Evolutionary conservation across 2,888 invertebrate species (phyloP).

Genomic region (Caenorhabditis uteleia): DNA sequence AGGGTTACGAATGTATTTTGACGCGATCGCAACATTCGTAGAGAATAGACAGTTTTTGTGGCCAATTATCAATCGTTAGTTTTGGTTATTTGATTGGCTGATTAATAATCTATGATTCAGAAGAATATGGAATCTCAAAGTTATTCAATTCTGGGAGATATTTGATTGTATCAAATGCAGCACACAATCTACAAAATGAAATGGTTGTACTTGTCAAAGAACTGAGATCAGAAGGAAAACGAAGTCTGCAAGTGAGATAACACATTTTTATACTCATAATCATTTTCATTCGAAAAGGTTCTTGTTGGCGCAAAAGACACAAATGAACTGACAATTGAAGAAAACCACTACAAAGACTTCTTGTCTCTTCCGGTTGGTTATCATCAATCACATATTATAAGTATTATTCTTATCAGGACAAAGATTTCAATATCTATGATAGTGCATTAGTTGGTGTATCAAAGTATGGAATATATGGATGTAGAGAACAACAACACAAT

Average conservation of each 20-base stretch:
- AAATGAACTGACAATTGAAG: too few relatives aligned
- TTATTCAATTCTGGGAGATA: slow-evolving; percentile 56
- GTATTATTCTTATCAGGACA: neutral
- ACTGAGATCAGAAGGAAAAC: slow-evolving; percentile 3
- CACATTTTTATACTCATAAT: neutral
- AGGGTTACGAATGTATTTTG: slow-evolving; percentile 31
- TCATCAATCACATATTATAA: neutral
- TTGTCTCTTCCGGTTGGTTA: too few relatives aligned
- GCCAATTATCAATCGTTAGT: slow-evolving; percentile 22
- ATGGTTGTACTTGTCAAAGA: slow-evolving; percentile 41
- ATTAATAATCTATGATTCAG: too few relatives aligned
- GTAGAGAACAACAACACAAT: too few relatives aligned
- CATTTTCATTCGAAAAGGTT: neutral
- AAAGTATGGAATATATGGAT: slow-evolving; percentile 8
- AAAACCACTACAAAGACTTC: too few relatives aligned
- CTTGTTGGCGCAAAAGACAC: neutral
- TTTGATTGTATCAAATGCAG: slow-evolving; percentile 48
- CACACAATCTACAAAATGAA: slow-evolving; percentile 33
- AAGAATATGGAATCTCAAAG: slow-evolving; percentile 34
- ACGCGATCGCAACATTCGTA: slow-evolving; percentile 18
- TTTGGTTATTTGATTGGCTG: too few relatives aligned
- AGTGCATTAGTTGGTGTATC: neutral
- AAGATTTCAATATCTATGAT: slow-evolving; percentile 7
- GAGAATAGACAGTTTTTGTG: slow-evolving; percentile 12
- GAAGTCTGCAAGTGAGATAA: neutral